Evolutionary conservation across 2,888 invertebrate genomes (phyloP).

Genomic region (Eurois occulta): DNA sequence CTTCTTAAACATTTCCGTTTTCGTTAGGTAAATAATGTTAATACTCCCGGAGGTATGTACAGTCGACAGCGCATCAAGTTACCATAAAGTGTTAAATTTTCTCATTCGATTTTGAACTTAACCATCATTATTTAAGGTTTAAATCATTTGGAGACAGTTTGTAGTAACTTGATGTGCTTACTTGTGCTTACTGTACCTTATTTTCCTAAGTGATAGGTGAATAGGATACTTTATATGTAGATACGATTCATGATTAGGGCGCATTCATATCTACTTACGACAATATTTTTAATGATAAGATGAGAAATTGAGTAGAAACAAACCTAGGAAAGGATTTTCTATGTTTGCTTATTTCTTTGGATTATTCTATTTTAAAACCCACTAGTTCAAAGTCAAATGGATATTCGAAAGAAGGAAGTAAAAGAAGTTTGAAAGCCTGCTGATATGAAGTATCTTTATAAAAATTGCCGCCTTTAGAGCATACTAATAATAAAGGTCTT

Average conservation of each 20-base stretch:
- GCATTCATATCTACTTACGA: not conserved
- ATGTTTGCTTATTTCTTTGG: not conserved
- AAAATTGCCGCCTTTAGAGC: too few species aligned
- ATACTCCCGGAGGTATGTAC: not conserved
- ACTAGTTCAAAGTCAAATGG: not conserved
- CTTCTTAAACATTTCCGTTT: not conserved
- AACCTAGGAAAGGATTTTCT: not conserved
- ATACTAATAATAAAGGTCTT: too few species aligned
- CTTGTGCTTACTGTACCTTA: too few species aligned
- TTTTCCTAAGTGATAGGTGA: conserved; percentile 4
- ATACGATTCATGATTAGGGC: conserved; percentile 9
- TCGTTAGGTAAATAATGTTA: not conserved
- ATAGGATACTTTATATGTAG: not conserved
- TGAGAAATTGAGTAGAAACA: not conserved
- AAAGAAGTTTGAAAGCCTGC: too few species aligned
- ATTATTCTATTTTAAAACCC: not conserved
- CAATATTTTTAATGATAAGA: not conserved
- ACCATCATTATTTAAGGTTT: too few species aligned
- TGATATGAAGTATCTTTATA: too few species aligned
- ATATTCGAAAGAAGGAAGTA: not conserved
- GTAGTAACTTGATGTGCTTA: too few species aligned
- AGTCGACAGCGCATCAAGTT: too few species aligned
- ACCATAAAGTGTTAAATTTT: too few species aligned
- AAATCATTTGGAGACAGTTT: too few species aligned
- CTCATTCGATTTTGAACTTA: too few species aligned